Evolutionary conservation across 2,797 vertebrate genomes (phyloP).

Genomic region (Valencia hispanica): DNA sequence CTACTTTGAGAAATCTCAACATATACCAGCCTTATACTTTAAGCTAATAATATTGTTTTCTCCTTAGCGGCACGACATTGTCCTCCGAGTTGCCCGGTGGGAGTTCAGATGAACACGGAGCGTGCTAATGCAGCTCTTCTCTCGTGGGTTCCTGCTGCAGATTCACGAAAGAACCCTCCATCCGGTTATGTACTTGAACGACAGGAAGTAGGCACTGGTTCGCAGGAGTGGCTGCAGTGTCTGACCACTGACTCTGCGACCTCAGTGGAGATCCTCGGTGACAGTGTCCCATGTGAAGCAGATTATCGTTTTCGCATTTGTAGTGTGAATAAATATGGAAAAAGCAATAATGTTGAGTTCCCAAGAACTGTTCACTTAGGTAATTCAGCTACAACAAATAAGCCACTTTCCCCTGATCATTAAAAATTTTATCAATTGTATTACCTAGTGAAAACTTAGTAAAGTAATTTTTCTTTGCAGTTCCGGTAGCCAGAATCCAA

Average conservation of each 20-base stretch:
- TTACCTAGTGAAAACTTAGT: not conserved
- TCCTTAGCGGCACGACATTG: slow-evolving; percentile 87
- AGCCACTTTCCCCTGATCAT: not conserved
- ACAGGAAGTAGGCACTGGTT: slow-evolving; percentile 85
- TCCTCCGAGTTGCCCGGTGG: slow-evolving; percentile 87
- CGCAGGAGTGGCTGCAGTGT: slow-evolving; percentile 93
- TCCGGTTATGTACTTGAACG: slow-evolving; percentile 91
- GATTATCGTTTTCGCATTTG: slow-evolving; percentile 94
- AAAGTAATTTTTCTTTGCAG: slow-evolving; percentile 70
- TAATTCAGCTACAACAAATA: slow-evolving; percentile 64
- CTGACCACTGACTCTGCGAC: slow-evolving; percentile 90
- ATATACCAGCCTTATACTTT: not conserved
- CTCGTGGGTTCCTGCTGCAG: slow-evolving; percentile 88
- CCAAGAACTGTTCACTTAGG: slow-evolving; percentile 90
- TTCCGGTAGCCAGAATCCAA: slow-evolving; percentile 90
- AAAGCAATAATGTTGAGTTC: slow-evolving; percentile 91
- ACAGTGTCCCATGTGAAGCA: slow-evolving; percentile 90
- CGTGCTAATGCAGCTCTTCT: slow-evolving; percentile 89
- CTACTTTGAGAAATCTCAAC: not conserved
- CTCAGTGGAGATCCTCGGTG: slow-evolving; percentile 90
- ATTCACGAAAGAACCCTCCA: slow-evolving; percentile 84
- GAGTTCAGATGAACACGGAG: slow-evolving; percentile 89
- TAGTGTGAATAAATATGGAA: slow-evolving; percentile 90
- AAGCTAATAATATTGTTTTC: slow-evolving; percentile 1
- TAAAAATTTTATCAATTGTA: not conserved